Conservation (phyloP, 1,140 invertebrate genomes). For the Drosophila erecta region DNA sequence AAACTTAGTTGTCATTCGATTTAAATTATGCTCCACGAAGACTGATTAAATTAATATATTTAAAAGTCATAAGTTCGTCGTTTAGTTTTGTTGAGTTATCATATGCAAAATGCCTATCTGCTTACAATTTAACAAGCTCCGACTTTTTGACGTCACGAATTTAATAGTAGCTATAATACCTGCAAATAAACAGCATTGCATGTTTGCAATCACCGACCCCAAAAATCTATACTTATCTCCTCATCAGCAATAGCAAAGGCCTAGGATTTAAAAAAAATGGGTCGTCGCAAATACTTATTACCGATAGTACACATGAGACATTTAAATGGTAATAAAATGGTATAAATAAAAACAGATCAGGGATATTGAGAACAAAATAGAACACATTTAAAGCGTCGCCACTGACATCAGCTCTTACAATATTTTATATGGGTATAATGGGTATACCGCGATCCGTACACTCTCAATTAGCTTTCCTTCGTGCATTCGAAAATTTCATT, state of each 20-base stretch:
- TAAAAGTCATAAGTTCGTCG: background rate
- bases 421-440: too few relatives aligned
- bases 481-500: slow-evolving; percentile 35
- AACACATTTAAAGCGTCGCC: too few relatives aligned
- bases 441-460: slow-evolving; percentile 4
- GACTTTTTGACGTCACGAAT: slow-evolving; percentile 25
- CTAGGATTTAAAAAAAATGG: slow-evolving; percentile 1
- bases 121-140: background rate
- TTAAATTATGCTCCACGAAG: slow-evolving; percentile 5
- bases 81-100: background rate
- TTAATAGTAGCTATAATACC: slow-evolving; percentile 37
- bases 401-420: too few relatives aligned
- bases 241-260: slow-evolving; percentile 19
- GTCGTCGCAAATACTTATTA: too few relatives aligned
- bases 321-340: background rate
- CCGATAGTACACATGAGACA: too few relatives aligned
- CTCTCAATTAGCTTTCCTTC: background rate
- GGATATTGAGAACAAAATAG: too few relatives aligned
- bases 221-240: slow-evolving; percentile 70
- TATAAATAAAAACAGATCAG: background rate
- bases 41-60: slow-evolving; percentile 16
- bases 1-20: slow-evolving; percentile 2
- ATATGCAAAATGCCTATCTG: background rate
- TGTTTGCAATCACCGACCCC: slow-evolving; percentile 41
- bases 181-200: slow-evolving; percentile 52